Conservation (phyloP, 2,113 vertebrate species). For the Sinosuthora webbiana region DNA sequence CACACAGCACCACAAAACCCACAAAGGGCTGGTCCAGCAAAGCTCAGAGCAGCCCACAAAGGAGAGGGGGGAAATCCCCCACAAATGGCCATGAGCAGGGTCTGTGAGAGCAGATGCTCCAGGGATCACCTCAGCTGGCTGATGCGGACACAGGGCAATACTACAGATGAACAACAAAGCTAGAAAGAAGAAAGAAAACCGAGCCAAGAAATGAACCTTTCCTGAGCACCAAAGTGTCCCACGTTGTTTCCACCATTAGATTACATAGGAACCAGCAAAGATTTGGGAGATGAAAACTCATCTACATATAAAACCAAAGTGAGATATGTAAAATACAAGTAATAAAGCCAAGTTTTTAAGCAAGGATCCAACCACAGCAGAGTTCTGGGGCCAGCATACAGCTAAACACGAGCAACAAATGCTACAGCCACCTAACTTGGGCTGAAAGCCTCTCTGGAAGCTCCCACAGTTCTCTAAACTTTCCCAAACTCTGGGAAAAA, state of each 20-base stretch:
- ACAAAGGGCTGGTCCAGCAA: not conserved
- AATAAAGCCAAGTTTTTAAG: constrained; percentile 21
- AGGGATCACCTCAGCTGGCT: not conserved
- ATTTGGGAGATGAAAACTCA: constrained; percentile 1
- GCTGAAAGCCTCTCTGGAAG: not conserved
- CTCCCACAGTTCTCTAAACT: not conserved
- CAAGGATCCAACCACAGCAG: constrained; percentile 3
- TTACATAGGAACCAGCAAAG: not conserved
- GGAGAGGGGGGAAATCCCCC: not conserved
- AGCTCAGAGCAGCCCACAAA: not conserved
- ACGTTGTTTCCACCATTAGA: not conserved
- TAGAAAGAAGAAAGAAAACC: not conserved
- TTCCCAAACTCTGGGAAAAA: not conserved
- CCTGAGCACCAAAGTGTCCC: not conserved
- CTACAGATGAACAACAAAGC: not conserved
- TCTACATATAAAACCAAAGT: not conserved
- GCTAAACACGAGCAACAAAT: not conserved
- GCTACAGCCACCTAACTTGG: not conserved
- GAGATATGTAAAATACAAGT: not conserved
- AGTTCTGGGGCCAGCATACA: not conserved
- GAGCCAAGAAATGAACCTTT: not conserved
- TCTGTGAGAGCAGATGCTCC: not conserved
- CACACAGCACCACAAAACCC: not conserved
- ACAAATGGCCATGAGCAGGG: not conserved
- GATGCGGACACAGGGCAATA: not conserved